Evolutionary conservation across 2,888 invertebrate genomes (phyloP).

Genomic region (Ferrisia virgata): DNA sequence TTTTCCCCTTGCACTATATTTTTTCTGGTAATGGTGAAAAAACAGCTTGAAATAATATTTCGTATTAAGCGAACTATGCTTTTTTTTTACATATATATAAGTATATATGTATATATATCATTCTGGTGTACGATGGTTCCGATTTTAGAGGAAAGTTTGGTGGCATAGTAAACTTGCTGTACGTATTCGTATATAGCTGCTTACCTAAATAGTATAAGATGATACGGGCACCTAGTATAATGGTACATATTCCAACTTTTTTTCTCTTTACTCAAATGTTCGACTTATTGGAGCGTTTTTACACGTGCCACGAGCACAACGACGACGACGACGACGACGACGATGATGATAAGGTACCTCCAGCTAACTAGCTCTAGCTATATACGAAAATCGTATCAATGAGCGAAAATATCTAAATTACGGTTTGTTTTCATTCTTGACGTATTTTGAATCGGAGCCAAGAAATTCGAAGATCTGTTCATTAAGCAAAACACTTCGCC

Average conservation of each 20-base stretch:
- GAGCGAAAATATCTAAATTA: slow-evolving; percentile 25
- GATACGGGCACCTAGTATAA: neutral
- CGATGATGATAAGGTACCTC: neutral
- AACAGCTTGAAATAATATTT: slow-evolving; percentile 8
- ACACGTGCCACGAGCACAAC: neutral
- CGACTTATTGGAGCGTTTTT: slow-evolving; percentile 1
- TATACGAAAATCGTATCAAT: neutral
- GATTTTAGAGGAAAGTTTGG: too few relatives aligned
- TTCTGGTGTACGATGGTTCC: too few relatives aligned
- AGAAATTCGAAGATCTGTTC: slow-evolving; percentile 11
- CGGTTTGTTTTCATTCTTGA: slow-evolving; percentile 24
- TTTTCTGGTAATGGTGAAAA: neutral
- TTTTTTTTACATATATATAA: too few relatives aligned
- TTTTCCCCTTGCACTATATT: neutral
- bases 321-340: neutral
- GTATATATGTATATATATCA: too few relatives aligned
- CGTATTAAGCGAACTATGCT: neutral
- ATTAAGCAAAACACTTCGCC: slow-evolving; percentile 24
- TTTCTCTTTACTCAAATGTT: neutral
- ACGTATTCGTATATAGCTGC: too few relatives aligned
- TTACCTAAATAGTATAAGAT: too few relatives aligned
- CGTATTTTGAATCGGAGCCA: slow-evolving; percentile 1
- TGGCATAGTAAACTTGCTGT: too few relatives aligned
- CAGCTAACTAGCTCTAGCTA: too few relatives aligned
- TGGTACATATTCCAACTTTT: neutral